Evolutionary conservation across 2,113 vertebrate species (phyloP).

Genomic region (Clupea harengus): DNA sequence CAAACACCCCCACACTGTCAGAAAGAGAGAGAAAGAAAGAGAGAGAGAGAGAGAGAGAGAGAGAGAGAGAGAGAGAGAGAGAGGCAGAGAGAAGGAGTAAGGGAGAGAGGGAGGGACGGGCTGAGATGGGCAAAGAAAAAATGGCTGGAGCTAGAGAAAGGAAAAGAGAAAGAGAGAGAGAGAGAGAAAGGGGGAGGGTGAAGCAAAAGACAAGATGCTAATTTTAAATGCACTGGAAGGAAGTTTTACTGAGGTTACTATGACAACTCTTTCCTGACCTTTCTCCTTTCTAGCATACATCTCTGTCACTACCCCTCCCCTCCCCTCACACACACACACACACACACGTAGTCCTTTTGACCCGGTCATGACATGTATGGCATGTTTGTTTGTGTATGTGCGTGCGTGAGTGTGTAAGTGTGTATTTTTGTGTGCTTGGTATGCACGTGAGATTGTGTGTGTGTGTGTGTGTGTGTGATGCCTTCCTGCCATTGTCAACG

Average conservation of each 20-base stretch:
- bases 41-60: constrained; percentile 15
- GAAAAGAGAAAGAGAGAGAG: constrained; percentile 31
- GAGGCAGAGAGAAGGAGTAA: background rate
- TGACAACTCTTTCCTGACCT: constrained; percentile 27
- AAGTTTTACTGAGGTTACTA: constrained; percentile 28
- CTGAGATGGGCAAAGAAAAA: background rate
- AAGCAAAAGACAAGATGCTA: background rate
- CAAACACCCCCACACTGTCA: constrained; percentile 1
- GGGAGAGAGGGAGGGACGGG: background rate
- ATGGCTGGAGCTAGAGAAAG: constrained; percentile 46
- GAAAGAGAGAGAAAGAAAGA: constrained; percentile 9
- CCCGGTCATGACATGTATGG: constrained; percentile 23
- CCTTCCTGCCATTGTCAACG: constrained; percentile 50
- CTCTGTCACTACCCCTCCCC: constrained; percentile 9
- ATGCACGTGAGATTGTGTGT: constrained; percentile 16
- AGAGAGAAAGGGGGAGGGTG: constrained; percentile 1
- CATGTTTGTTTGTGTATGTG: background rate
- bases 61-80: background rate
- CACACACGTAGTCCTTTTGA: background rate
- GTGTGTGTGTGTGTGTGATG: constrained; percentile 26
- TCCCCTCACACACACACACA: constrained; percentile 15
- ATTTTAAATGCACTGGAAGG: constrained; percentile 22
- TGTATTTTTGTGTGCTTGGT: background rate
- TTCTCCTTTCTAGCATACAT: background rate
- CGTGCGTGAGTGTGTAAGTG: background rate